Evolutionary conservation across 2,797 vertebrate species (phyloP).

Genomic region (Urophycis tenuis): DNA sequence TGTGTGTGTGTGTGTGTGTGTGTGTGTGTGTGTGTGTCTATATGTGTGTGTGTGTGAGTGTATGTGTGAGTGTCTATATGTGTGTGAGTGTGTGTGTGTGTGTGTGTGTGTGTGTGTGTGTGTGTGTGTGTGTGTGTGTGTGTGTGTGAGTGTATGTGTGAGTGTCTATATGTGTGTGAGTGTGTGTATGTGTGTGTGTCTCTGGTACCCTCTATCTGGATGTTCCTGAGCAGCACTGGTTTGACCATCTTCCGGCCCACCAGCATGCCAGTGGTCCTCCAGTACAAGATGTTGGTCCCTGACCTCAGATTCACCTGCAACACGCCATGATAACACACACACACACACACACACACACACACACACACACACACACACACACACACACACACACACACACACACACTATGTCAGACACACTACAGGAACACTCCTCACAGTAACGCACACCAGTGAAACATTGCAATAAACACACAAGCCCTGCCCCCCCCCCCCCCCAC

Average conservation of each 20-base stretch:
- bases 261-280: conserved; percentile 94
- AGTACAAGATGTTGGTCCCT: conserved; percentile 92
- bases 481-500: too few relatives aligned
- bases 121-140: not conserved
- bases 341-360: not conserved
- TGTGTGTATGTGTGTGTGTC: not conserved
- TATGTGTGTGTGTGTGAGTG: not conserved
- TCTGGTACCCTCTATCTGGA: conserved; percentile 84
- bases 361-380: conserved; percentile 59
- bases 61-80: not conserved
- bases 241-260: conserved; percentile 88
- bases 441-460: too few relatives aligned
- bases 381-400: too few relatives aligned
- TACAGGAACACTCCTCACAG: too few relatives aligned
- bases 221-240: conserved; percentile 89
- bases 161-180: not conserved
- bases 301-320: conserved; percentile 85
- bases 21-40: too few relatives aligned
- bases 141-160: not conserved
- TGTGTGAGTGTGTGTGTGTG: not conserved
- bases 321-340: not conserved
- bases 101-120: not conserved
- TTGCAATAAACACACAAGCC: too few relatives aligned
- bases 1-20: not conserved
- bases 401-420: too few relatives aligned